Base-by-base conservation (phyloP, 2,797 vertebrate genomes). In the Neopelma chrysocephalum region DNA sequence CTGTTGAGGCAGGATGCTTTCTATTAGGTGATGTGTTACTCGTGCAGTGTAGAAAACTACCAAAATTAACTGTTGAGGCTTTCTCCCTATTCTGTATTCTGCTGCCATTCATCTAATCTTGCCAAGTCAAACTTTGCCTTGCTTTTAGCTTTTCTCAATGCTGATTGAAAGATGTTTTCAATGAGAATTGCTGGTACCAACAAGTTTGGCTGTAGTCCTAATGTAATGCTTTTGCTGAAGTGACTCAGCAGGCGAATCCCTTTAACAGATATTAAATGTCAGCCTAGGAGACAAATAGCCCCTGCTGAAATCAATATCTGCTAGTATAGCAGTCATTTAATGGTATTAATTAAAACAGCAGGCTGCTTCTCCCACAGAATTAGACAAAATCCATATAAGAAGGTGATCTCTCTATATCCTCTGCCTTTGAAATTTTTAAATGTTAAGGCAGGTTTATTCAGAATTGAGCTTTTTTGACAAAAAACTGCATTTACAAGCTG, bases 301-400 rank as follows among this genome's bases (percentile, higher is more conserved):
- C 66, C 80, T 27, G 22, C 57, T 89, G 95, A 96, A 96, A 96
- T 95, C 89, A 96, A 76, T 95, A 89, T 68, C 45, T 29, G 34
- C 56, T 42, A 51, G 16, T 45, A n/a, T 3, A 91, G 70, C 34
- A 83, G 73, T 69, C 43, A 47, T 94, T 92, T 89, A 93, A 72
- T 89, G 58, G 38, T 89, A 82, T 90, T 92, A 69, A 92, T 96
- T 96, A 94, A 94, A 97, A 79, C 89, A 93, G 80, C 71, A 93
- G 77, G 87, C 22, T 87, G n/a, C 82, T 95, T 83, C 75, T 93
- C n/a, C 34, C 32, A 42, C 60, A 81, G 77, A 94, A 90, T 85
- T 93, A 81, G 82, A 38, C 13, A 89, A 89, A 90, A 83, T 70
- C 70, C 43, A 58, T 62, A 29, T 27, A 85, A 71, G n/a, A 20